Conservation (phyloP, 2,888 invertebrate genomes). For the Carpatolechia fugitivella region DNA sequence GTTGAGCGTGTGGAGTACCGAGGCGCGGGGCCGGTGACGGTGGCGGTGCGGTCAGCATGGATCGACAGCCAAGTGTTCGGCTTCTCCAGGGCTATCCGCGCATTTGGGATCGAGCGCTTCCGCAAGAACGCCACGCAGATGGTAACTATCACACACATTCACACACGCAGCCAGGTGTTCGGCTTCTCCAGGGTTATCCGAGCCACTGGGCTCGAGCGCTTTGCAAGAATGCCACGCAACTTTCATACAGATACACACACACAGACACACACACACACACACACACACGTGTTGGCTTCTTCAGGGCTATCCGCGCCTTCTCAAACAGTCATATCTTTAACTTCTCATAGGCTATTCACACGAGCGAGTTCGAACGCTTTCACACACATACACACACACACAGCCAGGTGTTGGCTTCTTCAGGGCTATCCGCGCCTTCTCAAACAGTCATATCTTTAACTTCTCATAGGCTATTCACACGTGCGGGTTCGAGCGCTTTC, state of each 20-base stretch:
- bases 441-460: no score
- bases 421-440: conserved; percentile 90
- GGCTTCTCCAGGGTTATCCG: conserved; percentile 93
- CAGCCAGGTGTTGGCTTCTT: conserved; percentile 93
- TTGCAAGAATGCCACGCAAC: conserved; percentile 89
- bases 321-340: no score
- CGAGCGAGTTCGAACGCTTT: conserved; percentile 94
- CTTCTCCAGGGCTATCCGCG: conserved; percentile 91
- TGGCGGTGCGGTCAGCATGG: conserved; percentile 91
- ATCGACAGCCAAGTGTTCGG: conserved; percentile 94
- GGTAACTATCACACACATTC: conserved; percentile 73
- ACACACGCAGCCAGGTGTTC: conserved; percentile 90
- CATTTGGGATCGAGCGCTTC: conserved; percentile 94
- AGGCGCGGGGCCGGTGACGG: conserved; percentile 85
- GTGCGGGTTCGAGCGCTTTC: conserved; percentile 93
- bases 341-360: conserved; percentile 91
- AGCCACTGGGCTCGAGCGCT: conserved; percentile 93
- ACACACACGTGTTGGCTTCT: conserved; percentile 92
- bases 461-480: conserved; percentile 92
- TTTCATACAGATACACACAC: no score
- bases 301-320: conserved; percentile 90
- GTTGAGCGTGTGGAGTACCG: conserved; percentile 93
- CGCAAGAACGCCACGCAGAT: conserved; percentile 92
- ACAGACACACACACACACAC: no score
- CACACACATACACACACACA: no score